A percentile compares a stretch with the other conserved stretches of the same genome.
These are phyloP conservation scores for Nansenia antarctica DNA, from an alignment of 2,113 vertebrate species.

Conservation along the genomic window DNA sequence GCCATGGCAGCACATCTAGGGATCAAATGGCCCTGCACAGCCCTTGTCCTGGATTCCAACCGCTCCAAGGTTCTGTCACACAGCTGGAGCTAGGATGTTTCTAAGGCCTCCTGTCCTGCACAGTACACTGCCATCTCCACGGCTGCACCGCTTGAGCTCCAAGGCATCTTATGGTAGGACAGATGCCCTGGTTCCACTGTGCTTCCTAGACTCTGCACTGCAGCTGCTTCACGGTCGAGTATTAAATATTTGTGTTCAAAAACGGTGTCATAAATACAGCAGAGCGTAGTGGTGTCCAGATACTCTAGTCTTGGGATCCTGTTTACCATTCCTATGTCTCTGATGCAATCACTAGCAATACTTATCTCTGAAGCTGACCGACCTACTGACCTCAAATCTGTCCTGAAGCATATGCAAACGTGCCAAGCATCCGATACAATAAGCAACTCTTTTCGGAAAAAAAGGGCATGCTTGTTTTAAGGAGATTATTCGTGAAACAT, in stretches of 20 bases:
- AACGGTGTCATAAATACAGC: not conserved
- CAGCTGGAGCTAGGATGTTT: slow-evolving; percentile 59
- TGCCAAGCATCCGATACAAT: not conserved
- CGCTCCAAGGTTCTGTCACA: slow-evolving; percentile 56
- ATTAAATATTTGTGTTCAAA: not conserved
- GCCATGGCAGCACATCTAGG: slow-evolving; percentile 36
- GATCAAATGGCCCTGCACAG: slow-evolving; percentile 31
- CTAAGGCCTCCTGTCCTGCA: slow-evolving; percentile 41
- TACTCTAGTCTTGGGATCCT: no score
- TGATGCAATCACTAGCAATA: not conserved
- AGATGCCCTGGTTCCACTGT: slow-evolving; percentile 56
- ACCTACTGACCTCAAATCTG: not conserved
- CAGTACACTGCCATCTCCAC: slow-evolving; percentile 50
- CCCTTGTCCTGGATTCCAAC: slow-evolving; percentile 46
- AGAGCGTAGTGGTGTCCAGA: not conserved
- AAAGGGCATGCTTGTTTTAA: no score
- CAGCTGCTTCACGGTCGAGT: slow-evolving; percentile 43
- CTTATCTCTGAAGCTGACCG: not conserved
- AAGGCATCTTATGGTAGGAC: slow-evolving; percentile 51
- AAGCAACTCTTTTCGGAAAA: not conserved
- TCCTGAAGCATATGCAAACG: not conserved
- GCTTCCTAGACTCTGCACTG: slow-evolving; percentile 9
- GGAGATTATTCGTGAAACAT: not conserved
- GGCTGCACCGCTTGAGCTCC: slow-evolving; percentile 57
- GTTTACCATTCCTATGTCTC: not conserved